Conservation (phyloP, 2,113 vertebrate genomes). For the Cyrtonyx montezumae region DNA sequence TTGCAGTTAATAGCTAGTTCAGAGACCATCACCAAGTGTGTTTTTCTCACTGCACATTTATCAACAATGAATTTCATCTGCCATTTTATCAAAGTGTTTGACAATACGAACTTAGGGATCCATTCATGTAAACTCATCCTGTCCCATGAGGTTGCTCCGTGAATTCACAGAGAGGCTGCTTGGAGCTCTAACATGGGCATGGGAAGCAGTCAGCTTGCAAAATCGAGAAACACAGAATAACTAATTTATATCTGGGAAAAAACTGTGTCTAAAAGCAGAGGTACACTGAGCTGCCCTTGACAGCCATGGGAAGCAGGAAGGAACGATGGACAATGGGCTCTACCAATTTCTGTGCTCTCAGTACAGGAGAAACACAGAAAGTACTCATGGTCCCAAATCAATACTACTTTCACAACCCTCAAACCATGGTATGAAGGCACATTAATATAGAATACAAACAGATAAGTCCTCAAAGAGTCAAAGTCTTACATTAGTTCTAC, state of each 20-base stretch:
- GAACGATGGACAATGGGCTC: not conserved
- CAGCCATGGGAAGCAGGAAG: not conserved
- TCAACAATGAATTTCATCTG: slow-evolving; percentile 25
- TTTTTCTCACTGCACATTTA: slow-evolving; percentile 51
- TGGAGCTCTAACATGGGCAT: not conserved
- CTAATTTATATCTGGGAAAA: not conserved
- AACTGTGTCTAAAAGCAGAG: not conserved
- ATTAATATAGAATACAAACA: not conserved
- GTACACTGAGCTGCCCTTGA: not conserved
- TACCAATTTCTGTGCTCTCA: not conserved
- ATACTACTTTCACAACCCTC: not conserved
- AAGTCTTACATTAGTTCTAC: not conserved
- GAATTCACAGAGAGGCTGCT: not conserved
- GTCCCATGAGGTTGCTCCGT: not conserved
- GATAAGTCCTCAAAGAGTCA: not conserved
- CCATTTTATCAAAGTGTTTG: not conserved
- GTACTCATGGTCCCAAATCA: not conserved
- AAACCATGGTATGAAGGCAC: fast-evolving
- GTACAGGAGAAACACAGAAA: not conserved
- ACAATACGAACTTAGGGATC: not conserved
- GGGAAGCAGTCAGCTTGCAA: not conserved
- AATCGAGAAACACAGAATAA: not conserved
- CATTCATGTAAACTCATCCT: not conserved
- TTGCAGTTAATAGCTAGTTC: slow-evolving; percentile 52
- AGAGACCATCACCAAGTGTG: not conserved